These are phyloP conservation scores for Drosophila chauvacae DNA, from an alignment of 1,140 invertebrate genomes.

Conservation along the genomic window DNA sequence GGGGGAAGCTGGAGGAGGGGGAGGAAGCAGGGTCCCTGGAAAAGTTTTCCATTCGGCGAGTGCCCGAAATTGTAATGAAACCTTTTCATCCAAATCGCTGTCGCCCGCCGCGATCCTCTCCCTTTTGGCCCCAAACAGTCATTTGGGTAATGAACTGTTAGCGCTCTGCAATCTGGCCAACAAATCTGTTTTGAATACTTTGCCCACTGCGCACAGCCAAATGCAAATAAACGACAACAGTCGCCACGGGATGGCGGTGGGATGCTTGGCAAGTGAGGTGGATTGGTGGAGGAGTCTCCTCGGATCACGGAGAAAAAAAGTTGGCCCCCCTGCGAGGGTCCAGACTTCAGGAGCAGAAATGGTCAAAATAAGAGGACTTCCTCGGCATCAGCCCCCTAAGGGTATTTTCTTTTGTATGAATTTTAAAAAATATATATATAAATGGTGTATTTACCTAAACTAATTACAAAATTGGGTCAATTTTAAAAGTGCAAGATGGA, in stretches of 20 bases:
- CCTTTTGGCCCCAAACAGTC: conserved; percentile 30
- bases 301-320: conserved; percentile 11
- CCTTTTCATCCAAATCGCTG: conserved; percentile 55
- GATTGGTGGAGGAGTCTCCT: background rate
- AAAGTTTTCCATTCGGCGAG: conserved; percentile 59
- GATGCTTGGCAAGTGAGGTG: background rate
- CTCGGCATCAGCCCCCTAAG: background rate
- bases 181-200: conserved; percentile 81
- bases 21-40: background rate
- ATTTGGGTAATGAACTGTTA: conserved; percentile 83
- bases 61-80: conserved; percentile 57
- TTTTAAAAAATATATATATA: background rate
- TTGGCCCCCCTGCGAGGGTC: background rate
- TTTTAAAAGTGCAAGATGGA: background rate
- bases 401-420: background rate
- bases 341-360: background rate
- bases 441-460: background rate
- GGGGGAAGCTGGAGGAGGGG: too few species aligned
- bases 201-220: conserved; percentile 52
- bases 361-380: background rate
- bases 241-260: conserved; percentile 5
- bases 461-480: background rate
- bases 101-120: background rate
- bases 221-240: conserved; percentile 71
- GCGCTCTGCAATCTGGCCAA: conserved; percentile 76